Conservation (phyloP, 2,113 vertebrate species). For the Geococcyx californianus region DNA sequence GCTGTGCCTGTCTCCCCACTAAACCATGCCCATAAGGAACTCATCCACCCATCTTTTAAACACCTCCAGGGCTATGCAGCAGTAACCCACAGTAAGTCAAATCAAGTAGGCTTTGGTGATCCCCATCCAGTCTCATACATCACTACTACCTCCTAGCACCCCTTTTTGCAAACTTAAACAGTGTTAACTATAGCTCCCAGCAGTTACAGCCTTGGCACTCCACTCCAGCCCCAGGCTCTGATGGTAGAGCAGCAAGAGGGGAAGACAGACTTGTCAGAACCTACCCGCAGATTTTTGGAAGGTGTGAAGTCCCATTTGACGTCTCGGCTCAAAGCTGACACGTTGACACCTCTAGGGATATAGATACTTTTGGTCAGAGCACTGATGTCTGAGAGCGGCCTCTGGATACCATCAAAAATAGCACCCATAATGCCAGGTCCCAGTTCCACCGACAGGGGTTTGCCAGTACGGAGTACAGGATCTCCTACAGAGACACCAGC, state of each 20-base stretch:
- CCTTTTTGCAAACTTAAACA: background rate
- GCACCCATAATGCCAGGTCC: slow-evolving; percentile 98
- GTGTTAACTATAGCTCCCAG: background rate
- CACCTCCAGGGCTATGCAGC: too few relatives aligned
- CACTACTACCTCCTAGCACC: background rate
- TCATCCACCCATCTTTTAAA: too few relatives aligned
- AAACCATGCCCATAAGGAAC: too few relatives aligned
- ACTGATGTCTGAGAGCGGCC: slow-evolving; percentile 93
- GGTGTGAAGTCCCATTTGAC: slow-evolving; percentile 95
- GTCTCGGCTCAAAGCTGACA: slow-evolving; percentile 91
- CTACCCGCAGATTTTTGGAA: slow-evolving; percentile 87
- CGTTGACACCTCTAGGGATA: slow-evolving; percentile 95
- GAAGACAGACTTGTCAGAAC: slow-evolving; percentile 9
- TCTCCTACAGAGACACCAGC: slow-evolving; percentile 96
- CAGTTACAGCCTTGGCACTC: background rate
- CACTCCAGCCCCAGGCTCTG: background rate
- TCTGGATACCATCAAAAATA: slow-evolving; percentile 98
- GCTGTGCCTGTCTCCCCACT: too few relatives aligned
- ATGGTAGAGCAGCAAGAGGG: background rate
- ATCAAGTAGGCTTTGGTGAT: background rate
- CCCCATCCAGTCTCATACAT: background rate
- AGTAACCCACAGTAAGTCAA: background rate
- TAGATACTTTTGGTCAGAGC: slow-evolving; percentile 93
- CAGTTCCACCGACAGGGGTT: slow-evolving; percentile 94
- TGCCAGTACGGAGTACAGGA: slow-evolving; percentile 95